Percentiles rank a stretch among this genome's conserved stretches.
phyloP scores from a whole-genome alignment of 2,113 vertebrate species.

The Hemiprocne comata region DNA sequence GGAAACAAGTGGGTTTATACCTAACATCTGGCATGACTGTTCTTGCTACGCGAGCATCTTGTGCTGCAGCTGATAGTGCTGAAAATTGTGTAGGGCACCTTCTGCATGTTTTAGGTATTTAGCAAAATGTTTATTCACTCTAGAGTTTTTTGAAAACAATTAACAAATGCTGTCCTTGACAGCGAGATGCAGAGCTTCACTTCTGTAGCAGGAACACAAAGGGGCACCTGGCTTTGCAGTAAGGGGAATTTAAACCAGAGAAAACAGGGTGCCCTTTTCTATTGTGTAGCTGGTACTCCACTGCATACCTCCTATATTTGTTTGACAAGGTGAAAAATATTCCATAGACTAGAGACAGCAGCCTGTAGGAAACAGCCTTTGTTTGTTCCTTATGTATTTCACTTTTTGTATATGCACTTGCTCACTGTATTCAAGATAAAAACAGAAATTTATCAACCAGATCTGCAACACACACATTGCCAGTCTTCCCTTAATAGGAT shows the following conservation, averaged over 20 bases:
- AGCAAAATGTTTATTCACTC: conserved; percentile 38
- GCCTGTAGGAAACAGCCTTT: neutral
- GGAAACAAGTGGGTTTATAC: neutral
- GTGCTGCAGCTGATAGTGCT: conserved; percentile 22
- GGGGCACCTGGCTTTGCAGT: neutral
- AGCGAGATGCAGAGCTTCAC: neutral
- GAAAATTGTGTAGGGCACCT: neutral
- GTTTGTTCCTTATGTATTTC: neutral
- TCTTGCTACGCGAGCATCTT: neutral
- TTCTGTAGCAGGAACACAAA: neutral
- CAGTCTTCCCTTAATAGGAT: neutral
- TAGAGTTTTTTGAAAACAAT: neutral
- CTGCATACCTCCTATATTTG: neutral
- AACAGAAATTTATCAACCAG: neutral
- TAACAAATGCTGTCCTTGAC: neutral
- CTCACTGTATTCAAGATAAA: neutral
- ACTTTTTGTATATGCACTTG: neutral
- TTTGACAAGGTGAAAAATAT: neutral
- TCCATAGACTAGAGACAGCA: neutral
- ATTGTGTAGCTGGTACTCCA: neutral
- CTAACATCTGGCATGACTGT: conserved; percentile 21
- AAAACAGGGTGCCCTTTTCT: neutral
- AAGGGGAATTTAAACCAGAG: neutral
- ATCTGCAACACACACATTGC: neutral
- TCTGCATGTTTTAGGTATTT: conserved; percentile 43